Conservation (phyloP, 2,888 invertebrate genomes). For the Galeopsomyia nigrocyanea region DNA sequence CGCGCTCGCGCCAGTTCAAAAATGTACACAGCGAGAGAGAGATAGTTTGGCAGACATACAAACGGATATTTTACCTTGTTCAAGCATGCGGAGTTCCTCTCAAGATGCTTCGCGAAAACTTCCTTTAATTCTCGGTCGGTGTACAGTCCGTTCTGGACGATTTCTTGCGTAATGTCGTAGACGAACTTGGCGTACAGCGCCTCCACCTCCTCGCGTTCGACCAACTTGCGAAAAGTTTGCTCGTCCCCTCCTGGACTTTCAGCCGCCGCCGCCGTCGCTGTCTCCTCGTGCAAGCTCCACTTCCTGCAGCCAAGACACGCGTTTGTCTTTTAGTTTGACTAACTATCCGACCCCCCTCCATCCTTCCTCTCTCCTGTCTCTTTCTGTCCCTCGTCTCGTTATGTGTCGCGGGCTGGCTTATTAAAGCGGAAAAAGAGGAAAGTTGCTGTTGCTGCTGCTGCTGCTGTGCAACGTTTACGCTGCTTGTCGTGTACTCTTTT, state of each 20-base stretch:
- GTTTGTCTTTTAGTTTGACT: too few species aligned
- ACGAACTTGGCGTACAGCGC: constrained; percentile 67
- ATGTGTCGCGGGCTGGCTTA: too few species aligned
- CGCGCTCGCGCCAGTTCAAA: too few species aligned
- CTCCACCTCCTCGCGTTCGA: constrained; percentile 54
- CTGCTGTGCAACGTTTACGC: not conserved
- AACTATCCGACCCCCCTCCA: not conserved
- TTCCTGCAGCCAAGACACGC: not conserved
- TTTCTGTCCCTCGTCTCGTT: too few species aligned
- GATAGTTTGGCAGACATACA: too few species aligned
- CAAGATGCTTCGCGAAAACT: constrained; percentile 71
- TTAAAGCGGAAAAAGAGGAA: not conserved
- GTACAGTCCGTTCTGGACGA: constrained; percentile 71
- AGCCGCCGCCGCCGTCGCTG: not conserved
- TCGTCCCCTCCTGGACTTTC: not conserved
- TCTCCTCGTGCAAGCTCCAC: not conserved
- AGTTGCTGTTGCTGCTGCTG: not conserved
- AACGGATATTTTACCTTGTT: constrained; percentile 27
- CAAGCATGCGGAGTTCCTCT: constrained; percentile 66
- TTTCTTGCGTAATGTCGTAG: constrained; percentile 72
- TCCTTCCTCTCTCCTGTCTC: not conserved
- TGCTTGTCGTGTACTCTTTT: too few species aligned
- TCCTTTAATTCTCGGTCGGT: constrained; percentile 70
- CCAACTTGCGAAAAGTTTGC: constrained; percentile 5
- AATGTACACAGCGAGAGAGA: too few species aligned